Percentiles rank a stretch among this genome's conserved stretches.
phyloP scores from a whole-genome alignment of 1,140 invertebrate genomes.

The Pogonognathellus flavescens region DNA sequence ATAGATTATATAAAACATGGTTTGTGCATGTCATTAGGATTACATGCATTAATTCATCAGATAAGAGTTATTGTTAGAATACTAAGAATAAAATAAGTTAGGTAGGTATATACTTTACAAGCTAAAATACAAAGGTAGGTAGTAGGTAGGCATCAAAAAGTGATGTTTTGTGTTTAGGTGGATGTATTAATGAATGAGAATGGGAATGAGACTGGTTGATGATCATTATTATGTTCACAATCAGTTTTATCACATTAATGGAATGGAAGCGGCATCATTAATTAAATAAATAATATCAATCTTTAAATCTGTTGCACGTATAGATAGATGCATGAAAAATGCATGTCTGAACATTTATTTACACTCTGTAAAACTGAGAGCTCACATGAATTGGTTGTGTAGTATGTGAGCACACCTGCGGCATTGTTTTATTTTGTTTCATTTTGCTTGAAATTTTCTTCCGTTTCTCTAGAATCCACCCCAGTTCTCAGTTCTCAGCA shows the following conservation, averaged over 20 bases:
- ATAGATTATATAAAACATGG: background rate
- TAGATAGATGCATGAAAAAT: background rate
- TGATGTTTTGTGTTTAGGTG: too few relatives aligned
- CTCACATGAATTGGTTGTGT: background rate
- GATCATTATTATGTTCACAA: too few relatives aligned
- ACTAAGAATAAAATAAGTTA: too few relatives aligned
- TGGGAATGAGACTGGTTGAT: too few relatives aligned
- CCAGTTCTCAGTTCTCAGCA: background rate
- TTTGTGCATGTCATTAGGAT: background rate
- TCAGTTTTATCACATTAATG: too few relatives aligned
- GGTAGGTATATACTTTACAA: too few relatives aligned
- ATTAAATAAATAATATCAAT: background rate
- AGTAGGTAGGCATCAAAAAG: too few relatives aligned
- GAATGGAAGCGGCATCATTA: too few relatives aligned
- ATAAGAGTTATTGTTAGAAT: too few relatives aligned
- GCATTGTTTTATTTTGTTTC: conserved; percentile 11
- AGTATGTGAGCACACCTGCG: background rate
- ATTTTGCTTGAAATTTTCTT: conserved; percentile 20
- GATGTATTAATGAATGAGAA: too few relatives aligned
- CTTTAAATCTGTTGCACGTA: background rate
- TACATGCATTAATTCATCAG: background rate
- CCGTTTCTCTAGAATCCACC: background rate
- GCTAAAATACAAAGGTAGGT: too few relatives aligned
- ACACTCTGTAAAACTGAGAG: background rate
- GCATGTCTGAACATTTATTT: background rate